phyloP scores from a whole-genome alignment of 2,113 vertebrate species.

The Tapirus terrestris region DNA sequence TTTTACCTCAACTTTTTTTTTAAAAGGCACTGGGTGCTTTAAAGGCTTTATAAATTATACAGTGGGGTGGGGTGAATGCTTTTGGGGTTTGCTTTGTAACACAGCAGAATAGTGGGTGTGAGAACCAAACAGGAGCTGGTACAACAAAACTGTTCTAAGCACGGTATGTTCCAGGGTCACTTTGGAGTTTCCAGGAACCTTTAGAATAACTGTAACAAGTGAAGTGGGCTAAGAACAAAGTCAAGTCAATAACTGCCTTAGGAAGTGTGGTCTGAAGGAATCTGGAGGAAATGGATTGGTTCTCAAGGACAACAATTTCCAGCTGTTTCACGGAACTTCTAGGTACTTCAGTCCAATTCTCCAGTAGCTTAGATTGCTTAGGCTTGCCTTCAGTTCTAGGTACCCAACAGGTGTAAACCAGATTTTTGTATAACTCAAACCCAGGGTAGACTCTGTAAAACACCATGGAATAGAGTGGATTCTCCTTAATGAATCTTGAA shows the following conservation, averaged over 20 bases:
- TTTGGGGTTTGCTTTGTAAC: not conserved
- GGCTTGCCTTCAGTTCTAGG: not conserved
- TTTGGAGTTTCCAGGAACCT: not conserved
- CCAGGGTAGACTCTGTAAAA: not conserved
- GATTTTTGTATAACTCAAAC: not conserved
- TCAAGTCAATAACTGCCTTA: not conserved
- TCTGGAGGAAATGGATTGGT: not conserved
- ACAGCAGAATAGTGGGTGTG: not conserved
- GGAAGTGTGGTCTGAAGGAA: not conserved
- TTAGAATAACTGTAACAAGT: not conserved
- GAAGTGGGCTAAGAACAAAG: not conserved
- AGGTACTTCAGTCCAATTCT: not conserved
- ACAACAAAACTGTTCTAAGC: not conserved
- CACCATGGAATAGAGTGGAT: not conserved
- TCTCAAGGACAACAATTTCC: not conserved
- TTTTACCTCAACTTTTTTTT: not conserved
- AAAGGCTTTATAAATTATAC: slow-evolving; percentile 42
- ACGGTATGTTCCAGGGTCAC: not conserved
- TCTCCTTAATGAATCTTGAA: not conserved
- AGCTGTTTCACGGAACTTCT: not conserved
- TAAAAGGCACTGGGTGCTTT: not conserved
- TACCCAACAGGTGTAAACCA: not conserved
- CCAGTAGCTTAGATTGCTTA: not conserved
- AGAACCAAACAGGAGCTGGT: not conserved
- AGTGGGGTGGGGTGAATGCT: not conserved